Evolutionary conservation across 2,888 invertebrate genomes (phyloP).

Genomic region (Bibio marci): DNA sequence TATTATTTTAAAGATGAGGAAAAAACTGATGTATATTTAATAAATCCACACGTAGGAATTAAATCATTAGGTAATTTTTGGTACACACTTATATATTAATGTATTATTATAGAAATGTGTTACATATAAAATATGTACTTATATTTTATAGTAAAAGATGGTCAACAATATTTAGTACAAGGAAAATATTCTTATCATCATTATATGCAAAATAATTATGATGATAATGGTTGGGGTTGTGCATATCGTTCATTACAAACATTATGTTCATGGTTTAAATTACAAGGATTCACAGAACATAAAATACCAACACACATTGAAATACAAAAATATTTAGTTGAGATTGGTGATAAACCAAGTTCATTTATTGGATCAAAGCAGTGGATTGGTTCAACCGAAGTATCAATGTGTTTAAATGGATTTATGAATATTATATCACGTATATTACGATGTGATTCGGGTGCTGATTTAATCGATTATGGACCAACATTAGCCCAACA

Average conservation of each 20-base stretch:
- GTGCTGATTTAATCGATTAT: conserved; percentile 61
- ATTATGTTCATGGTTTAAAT: conserved; percentile 85
- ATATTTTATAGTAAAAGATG: conserved; percentile 25
- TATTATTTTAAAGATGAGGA: conserved; percentile 35
- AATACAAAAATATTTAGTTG: conserved; percentile 87
- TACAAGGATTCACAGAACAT: conserved; percentile 66
- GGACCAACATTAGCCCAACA: conserved; percentile 74
- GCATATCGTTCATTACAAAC: conserved; percentile 97
- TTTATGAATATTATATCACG: conserved; percentile 58
- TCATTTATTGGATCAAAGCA: conserved; percentile 78
- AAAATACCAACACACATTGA: conserved; percentile 65
- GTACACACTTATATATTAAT: conserved; percentile 4
- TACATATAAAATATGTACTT: background rate
- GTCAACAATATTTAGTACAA: conserved; percentile 38
- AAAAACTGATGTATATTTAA: conserved; percentile 31
- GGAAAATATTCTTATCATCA: conserved; percentile 91
- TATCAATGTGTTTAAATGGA: conserved; percentile 77
- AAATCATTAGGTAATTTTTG: conserved; percentile 18
- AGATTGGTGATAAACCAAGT: conserved; percentile 81
- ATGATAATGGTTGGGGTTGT: conserved; percentile 99
- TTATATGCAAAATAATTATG: conserved; percentile 86
- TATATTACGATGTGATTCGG: conserved; percentile 72
- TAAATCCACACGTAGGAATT: conserved; percentile 54
- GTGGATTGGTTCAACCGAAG: conserved; percentile 98
- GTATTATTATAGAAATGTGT: background rate